These are phyloP conservation scores for Danio albolineatus DNA, from an alignment of 2,797 vertebrate species.

Conservation along the genomic window DNA sequence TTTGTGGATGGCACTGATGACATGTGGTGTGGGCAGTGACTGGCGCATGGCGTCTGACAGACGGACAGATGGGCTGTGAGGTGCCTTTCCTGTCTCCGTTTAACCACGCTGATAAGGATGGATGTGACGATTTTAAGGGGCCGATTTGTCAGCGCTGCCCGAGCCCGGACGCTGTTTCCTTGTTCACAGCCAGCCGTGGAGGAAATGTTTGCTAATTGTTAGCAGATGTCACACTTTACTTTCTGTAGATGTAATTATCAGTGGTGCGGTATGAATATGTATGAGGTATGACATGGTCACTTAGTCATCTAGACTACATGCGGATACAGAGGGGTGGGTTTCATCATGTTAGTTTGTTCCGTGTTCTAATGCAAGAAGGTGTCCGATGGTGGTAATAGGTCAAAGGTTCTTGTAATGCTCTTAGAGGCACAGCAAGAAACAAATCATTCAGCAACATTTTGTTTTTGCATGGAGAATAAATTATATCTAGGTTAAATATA, in stretches of 20 bases:
- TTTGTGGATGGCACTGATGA: constrained; percentile 72
- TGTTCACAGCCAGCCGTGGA: constrained; percentile 52
- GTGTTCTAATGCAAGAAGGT: neutral
- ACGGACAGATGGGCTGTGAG: constrained; percentile 73
- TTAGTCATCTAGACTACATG: constrained; percentile 29
- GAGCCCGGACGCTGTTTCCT: constrained; percentile 29
- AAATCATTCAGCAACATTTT: neutral
- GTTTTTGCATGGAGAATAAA: neutral
- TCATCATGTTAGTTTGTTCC: constrained; percentile 1
- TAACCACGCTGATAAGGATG: constrained; percentile 69
- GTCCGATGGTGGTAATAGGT: too few species aligned
- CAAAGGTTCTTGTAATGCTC: neutral
- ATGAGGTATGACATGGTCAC: constrained; percentile 40
- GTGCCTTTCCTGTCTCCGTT: constrained; percentile 66
- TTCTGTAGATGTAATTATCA: constrained; percentile 50
- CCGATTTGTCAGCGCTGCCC: constrained; percentile 69
- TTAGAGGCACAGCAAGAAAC: too few species aligned
- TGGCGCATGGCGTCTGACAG: constrained; percentile 74
- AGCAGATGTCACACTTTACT: constrained; percentile 67
- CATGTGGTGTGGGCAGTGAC: constrained; percentile 68
- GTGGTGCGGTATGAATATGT: constrained; percentile 22
- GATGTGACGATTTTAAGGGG: constrained; percentile 71
- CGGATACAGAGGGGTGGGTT: constrained; percentile 16
- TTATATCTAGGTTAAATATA: too few species aligned
- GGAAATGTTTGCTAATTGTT: constrained; percentile 67